Evolutionary conservation across 2,113 vertebrate genomes (phyloP), one percentile per base, ranked within the genome.

Genomic region (Columbina picui): DNA sequence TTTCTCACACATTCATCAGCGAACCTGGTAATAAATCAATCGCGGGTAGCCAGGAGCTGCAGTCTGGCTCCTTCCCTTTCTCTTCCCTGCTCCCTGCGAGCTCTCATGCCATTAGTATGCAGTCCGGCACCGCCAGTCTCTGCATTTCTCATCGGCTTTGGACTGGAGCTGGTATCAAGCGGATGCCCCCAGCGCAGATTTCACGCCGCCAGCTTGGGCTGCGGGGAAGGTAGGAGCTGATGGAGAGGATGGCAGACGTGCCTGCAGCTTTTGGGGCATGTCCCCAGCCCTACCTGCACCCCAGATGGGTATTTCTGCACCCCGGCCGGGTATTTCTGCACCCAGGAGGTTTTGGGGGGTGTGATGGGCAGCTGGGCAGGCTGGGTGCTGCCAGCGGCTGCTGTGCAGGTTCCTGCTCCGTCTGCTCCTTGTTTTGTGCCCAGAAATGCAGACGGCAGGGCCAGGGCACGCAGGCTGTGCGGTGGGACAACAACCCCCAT

Each of bases 11-110:
- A 95, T 97, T 98, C 97, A 86, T 97, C 96, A 97, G 98, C 89
- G 94, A 97, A 97, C 82, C 91, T 59, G 89, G 96, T 97, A 96
- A 98, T 97, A 97, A 97, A 98, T 98, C 98, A 96, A 96, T 98
- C 84, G 92, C 5, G 57, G 82, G 90, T 79, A 98, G 97, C 96
- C 98, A 97, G 97, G 94, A 96, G 95, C 97, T 95, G 96, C 97
- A 94, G 94, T 94, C 91, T 88, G 96, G 91, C 95, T 97, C 93
- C 96, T 94, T 92, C 94, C 84, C 87, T 92, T 90, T 85, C 87
- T 82, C 81, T 84, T 60, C 89, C 82, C 36, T 30, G 93, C 79
- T 93, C 97, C 89, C 93, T 78, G 68, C 22, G 84, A 96, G 93
- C 94, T 95, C 64, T 47, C 7, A 1, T 55, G 21, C 96, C 85